Evolutionary conservation across 2,888 invertebrate genomes (phyloP), one percentile per base, ranked within the genome.

Genomic region (Tachystola acroxantha): DNA sequence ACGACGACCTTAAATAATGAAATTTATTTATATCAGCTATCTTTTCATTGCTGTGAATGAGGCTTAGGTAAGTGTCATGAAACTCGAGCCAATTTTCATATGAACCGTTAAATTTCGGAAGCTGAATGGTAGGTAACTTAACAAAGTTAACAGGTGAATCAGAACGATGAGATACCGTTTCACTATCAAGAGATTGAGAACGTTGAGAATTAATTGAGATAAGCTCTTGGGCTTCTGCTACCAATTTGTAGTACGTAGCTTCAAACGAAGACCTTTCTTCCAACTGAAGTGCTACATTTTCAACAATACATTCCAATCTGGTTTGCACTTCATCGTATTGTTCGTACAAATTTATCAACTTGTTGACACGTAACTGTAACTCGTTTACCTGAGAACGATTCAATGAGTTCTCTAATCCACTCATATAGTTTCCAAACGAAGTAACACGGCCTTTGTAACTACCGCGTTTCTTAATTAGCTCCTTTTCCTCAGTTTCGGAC

Each of bases 21-120:
- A 50, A 50, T 12, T 57, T 50, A 36, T 49, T 53, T 2, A 54
- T 43, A 6, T 49, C 42, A 7, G 49, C 47, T 1, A 57, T 53
- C 2, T 42, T 38, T 10, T 48, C 38, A 37, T 51, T 50, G 3
- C 20, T 19, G 32, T 56, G 52, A 11, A 54, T 49, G n/a, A 53
- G 35, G 28, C 46, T 46, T 6, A 34, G 3, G 34, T 45, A 53
- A 0, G 48, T 50, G 24, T 54, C 54, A 5, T 32, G 40, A 37
- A 57, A 55, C 30, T 53, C 57, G 2, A 53, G 28, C 50, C 56
- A 55, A 12, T 45, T 48, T 1, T 40, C 37, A 35, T 48, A 50
- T 4, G 22, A 37, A 9, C 50, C 53, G 16, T 29, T 33, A 36
- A 53, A 51, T 27, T 46, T 48, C 2, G 53, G 51, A 10, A 54